Percentiles rank a stretch among this genome's conserved stretches.
These are phyloP conservation scores for Taenioides sp. DNA, from an alignment of 2,797 vertebrate species.

Conservation along the genomic window DNA sequence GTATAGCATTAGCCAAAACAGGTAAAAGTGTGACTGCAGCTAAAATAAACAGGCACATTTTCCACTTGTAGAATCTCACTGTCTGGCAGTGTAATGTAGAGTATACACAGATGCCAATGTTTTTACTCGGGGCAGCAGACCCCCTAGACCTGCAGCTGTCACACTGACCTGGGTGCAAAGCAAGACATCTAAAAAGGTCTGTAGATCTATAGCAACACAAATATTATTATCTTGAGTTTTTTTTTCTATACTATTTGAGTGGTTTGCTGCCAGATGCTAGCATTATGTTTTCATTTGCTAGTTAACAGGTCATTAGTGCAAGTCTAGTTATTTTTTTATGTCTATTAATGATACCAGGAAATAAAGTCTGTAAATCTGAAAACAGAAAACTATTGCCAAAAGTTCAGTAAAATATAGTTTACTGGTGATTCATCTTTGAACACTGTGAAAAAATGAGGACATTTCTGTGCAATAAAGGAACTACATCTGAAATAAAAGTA, in stretches of 20 bases:
- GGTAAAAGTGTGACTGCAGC: conserved; percentile 48
- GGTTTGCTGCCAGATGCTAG: not conserved
- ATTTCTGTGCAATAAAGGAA: no score
- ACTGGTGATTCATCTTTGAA: not conserved
- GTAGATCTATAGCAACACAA: not conserved
- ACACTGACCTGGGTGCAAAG: not conserved
- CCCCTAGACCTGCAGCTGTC: conserved; percentile 1
- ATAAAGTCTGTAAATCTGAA: not conserved
- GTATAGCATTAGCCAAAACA: conserved; percentile 54
- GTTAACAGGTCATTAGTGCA: not conserved
- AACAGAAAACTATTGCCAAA: not conserved
- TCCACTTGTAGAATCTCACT: conserved; percentile 61
- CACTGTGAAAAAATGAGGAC: not conserved
- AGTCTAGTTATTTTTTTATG: not conserved
- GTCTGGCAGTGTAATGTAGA: conserved; percentile 52
- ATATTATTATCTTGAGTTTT: not conserved
- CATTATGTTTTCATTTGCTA: not conserved
- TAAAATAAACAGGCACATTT: conserved; percentile 73
- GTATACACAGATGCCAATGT: conserved; percentile 62
- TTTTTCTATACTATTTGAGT: not conserved
- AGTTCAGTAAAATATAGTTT: not conserved
- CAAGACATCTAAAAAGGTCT: not conserved
- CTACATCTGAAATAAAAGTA: no score
- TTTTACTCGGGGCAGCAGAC: conserved; percentile 43
- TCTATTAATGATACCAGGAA: not conserved